Percentiles rank a stretch among this genome's conserved stretches.
phyloP scores from a whole-genome alignment of 2,888 invertebrate genomes.

The Bembecia ichneumoniformis region DNA sequence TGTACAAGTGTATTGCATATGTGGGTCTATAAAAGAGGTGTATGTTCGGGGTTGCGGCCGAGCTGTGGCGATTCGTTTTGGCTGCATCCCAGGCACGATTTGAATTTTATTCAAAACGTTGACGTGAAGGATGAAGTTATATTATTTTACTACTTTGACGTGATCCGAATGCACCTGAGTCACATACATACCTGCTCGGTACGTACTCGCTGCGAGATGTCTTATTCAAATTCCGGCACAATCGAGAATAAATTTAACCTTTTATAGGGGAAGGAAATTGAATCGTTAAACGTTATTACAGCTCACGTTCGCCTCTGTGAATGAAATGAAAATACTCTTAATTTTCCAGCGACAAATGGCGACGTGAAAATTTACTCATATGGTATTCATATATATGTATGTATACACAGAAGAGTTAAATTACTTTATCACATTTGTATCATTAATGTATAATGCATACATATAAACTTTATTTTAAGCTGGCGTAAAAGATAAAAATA shows the following conservation, averaged over 20 bases:
- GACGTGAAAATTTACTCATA: conserved; percentile 17
- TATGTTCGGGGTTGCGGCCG: conserved; percentile 12
- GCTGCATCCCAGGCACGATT: conserved; percentile 69
- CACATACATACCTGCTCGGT: conserved; percentile 4
- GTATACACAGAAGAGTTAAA: too few species aligned
- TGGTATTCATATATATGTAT: conserved; percentile 10
- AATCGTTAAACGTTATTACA: conserved; percentile 19
- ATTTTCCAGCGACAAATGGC: conserved; percentile 14
- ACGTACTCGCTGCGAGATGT: background rate
- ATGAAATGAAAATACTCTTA: conserved; percentile 12
- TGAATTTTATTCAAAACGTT: conserved; percentile 70
- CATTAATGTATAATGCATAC: too few species aligned
- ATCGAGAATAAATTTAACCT: conserved; percentile 13
- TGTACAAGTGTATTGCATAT: too few species aligned
- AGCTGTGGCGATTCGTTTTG: conserved; percentile 37
- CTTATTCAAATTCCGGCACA: conserved; percentile 11
- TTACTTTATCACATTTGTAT: too few species aligned
- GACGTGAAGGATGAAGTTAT: conserved; percentile 68
- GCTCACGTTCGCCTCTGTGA: conserved; percentile 10
- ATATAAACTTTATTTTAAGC: too few species aligned
- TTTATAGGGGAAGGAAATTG: conserved; percentile 17
- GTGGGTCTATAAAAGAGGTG: conserved; percentile 33
- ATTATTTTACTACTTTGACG: conserved; percentile 69
- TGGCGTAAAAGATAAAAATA: too few species aligned
- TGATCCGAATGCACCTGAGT: conserved; percentile 54